phyloP scores from a whole-genome alignment of 2,113 vertebrate genomes.

The Hippocampus comes region DNA sequence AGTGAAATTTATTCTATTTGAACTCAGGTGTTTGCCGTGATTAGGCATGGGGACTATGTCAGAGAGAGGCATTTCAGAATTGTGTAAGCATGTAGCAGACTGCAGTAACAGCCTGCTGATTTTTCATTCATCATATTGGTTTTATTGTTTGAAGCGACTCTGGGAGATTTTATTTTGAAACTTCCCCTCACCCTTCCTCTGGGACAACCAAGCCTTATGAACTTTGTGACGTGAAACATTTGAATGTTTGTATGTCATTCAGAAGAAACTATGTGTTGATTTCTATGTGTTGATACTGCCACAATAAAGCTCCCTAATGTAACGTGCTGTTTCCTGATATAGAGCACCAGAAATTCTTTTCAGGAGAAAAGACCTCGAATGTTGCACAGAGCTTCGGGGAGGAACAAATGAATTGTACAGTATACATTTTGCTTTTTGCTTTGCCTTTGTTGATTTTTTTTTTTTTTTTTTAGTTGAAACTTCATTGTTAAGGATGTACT shows the following conservation, averaged over 20 bases:
- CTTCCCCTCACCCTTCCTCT: slow-evolving; percentile 63
- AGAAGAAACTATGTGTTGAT: slow-evolving; percentile 80
- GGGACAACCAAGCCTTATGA: slow-evolving; percentile 89
- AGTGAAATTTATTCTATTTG: not conserved
- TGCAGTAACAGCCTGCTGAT: slow-evolving; percentile 61
- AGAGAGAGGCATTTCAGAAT: slow-evolving; percentile 13
- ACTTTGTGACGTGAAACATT: slow-evolving; percentile 92
- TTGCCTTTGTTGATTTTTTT: too few species aligned
- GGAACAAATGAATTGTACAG: too few species aligned
- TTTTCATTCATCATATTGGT: slow-evolving; percentile 60
- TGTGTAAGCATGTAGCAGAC: slow-evolving; percentile 54
- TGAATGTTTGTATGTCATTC: slow-evolving; percentile 91
- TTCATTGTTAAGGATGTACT: too few species aligned
- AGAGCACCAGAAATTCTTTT: not conserved
- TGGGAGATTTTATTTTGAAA: slow-evolving; percentile 76
- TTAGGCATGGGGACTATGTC: not conserved
- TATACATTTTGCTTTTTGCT: too few species aligned
- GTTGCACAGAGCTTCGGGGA: not conserved
- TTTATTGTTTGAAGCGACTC: slow-evolving; percentile 74
- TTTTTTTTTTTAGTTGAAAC: too few species aligned
- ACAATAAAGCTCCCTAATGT: slow-evolving; percentile 85
- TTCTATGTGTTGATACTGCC: slow-evolving; percentile 97
- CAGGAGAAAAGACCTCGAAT: not conserved
- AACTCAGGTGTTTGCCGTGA: not conserved
- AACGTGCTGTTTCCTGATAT: slow-evolving; percentile 29